Evolutionary conservation across 2,888 invertebrate species (phyloP).

Genomic region (Caenorhabditis sp.): DNA sequence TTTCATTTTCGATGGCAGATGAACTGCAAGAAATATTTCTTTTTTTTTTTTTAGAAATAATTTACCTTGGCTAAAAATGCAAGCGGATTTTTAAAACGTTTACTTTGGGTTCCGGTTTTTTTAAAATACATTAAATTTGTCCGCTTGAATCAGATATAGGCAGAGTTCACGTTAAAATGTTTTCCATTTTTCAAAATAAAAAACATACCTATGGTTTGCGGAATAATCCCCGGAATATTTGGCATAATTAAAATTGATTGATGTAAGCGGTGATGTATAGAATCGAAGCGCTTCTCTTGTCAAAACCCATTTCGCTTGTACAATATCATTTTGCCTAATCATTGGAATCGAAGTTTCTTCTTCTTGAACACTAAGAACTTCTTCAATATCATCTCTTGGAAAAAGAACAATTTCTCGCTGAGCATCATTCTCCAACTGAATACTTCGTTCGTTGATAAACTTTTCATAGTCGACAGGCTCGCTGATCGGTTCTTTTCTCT

Average conservation of each 20-base stretch:
- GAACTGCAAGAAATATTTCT: conserved; percentile 29
- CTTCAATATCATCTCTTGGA: conserved; percentile 68
- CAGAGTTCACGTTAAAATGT: too few relatives aligned
- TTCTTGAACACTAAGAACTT: conserved; percentile 29
- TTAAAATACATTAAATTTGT: too few relatives aligned
- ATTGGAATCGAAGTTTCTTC: conserved; percentile 53
- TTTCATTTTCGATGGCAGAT: conserved; percentile 46
- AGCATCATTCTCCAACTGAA: conserved; percentile 66
- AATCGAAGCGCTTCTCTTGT: conserved; percentile 57
- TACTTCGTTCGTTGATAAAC: conserved; percentile 64
- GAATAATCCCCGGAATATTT: conserved; percentile 84
- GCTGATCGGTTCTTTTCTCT: conserved; percentile 63
- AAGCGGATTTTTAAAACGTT: too few relatives aligned
- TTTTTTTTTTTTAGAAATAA: too few relatives aligned
- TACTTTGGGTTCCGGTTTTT: too few relatives aligned
- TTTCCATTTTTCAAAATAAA: not conserved
- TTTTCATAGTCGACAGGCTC: conserved; percentile 67
- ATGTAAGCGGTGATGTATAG: conserved; percentile 78
- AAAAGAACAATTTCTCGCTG: conserved; percentile 67
- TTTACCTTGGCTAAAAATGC: too few relatives aligned
- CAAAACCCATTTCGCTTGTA: conserved; percentile 61
- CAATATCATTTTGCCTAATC: conserved; percentile 48
- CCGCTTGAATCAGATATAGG: too few relatives aligned
- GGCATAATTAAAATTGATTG: conserved; percentile 89
- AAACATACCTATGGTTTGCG: conserved; percentile 22